Base-by-base conservation (phyloP, 2,113 vertebrate genomes). In the Cinclus mexicanus region DNA sequence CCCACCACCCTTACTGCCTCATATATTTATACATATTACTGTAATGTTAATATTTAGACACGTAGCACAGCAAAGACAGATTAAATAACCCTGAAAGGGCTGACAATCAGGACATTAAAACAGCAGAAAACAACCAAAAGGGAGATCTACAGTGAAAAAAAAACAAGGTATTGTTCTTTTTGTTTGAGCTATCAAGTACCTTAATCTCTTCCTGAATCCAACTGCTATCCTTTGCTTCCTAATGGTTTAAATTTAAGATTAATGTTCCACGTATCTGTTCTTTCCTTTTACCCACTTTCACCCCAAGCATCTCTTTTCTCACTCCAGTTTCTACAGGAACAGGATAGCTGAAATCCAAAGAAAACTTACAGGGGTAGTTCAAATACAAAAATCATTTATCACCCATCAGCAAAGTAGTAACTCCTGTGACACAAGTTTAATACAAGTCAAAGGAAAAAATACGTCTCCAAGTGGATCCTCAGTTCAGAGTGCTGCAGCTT, bases 141-240 rank as follows among this genome's bases (percentile, higher is more conserved):
- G 22, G 15, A 85, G 6, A 68, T n/a, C 33, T 35, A 14, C 2
- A 72, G 8, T 42, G 35, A 68, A 83, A 79, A 78, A 64, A 1
- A 0, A 4, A 5, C 49, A 42, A 7, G 0, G 0, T 22, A 33
- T 41, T 49, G 64, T 79, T 64, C 8, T 59, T 76, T 69, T 76
- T 68, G 25, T 90, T 91, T 83, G 63, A 91, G 83, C 53, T 12
- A 49, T 37, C 22, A 74, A 74, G 37, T 15, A 78, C 8, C 35
- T 75, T 70, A 81, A 87, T 74, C 46, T 50, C 72, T 87, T 89
- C 60, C 60, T 81, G 81, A 89, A 89, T 74, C 9, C 72, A 87
- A 16, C 20, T 68, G 41, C 29, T 89, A 35, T 24, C 9, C 67
- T 90, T 39, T 72, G 63, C n/a, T 91, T 93, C 55, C 81, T 74